Conservation (phyloP, 2,113 vertebrate species). For the Hippocampus comes region DNA sequence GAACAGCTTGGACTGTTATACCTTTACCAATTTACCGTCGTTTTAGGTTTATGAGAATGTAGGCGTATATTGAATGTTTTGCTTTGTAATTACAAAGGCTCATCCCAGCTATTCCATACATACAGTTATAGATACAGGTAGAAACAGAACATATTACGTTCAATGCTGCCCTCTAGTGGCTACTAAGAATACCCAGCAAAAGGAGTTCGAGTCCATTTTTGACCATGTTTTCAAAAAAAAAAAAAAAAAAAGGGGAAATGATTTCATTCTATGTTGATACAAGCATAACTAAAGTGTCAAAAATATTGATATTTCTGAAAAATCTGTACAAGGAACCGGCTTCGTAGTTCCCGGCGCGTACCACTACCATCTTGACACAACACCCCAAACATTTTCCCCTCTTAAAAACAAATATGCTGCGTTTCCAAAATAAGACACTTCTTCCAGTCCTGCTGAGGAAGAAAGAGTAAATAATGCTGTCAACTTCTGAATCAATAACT, state of each 20-base stretch:
- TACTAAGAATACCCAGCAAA: not conserved
- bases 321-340: not conserved
- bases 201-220: too few species aligned
- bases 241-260: not conserved
- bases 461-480: rapidly evolving
- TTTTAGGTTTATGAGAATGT: too few species aligned
- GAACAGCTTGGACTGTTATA: not conserved
- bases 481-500: not conserved
- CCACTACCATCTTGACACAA: too few species aligned
- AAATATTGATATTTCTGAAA: not conserved
- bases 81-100: too few species aligned
- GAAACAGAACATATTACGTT: not conserved
- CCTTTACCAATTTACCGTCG: too few species aligned
- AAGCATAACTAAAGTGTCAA: not conserved
- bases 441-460: not conserved
- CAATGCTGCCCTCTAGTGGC: constrained; percentile 45
- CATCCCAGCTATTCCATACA: too few species aligned
- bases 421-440: too few species aligned
- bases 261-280: not conserved
- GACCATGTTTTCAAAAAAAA: not conserved
- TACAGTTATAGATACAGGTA: too few species aligned
- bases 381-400: not conserved
- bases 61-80: too few species aligned
- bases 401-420: not conserved
- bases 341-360: not conserved